phyloP scores from a whole-genome alignment of 2,888 invertebrate genomes.

The Epinotia bilunana region DNA sequence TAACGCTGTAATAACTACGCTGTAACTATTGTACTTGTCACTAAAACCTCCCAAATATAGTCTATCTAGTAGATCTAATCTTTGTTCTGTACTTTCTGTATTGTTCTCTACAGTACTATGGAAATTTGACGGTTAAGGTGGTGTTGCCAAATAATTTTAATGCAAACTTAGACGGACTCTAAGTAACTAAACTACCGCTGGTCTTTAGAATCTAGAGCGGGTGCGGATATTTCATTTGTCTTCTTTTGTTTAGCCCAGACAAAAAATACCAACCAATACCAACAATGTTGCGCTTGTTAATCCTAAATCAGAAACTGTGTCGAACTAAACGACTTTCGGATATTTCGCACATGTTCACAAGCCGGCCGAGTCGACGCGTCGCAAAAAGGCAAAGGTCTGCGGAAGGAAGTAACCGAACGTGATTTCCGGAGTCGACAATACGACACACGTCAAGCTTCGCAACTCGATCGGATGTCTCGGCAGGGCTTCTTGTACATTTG shows the following conservation, averaged over 20 bases:
- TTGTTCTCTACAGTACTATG: too few relatives aligned
- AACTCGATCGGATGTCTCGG: conserved; percentile 65
- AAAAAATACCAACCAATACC: conserved; percentile 19
- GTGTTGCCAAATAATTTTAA: too few relatives aligned
- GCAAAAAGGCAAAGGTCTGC: conserved; percentile 58
- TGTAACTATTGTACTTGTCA: too few relatives aligned
- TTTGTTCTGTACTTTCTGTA: too few relatives aligned
- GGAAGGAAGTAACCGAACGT: conserved; percentile 71
- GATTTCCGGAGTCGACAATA: conserved; percentile 63
- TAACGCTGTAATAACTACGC: too few relatives aligned
- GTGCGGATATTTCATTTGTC: too few relatives aligned
- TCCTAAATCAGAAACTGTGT: conserved; percentile 24
- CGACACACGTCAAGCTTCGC: conserved; percentile 56
- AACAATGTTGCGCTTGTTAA: neutral
- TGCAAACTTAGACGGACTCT: too few relatives aligned
- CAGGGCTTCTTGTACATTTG: conserved; percentile 36
- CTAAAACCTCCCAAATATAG: too few relatives aligned
- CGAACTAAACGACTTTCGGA: conserved; percentile 25
- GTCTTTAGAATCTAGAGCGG: neutral
- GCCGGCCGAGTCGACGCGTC: conserved; percentile 40
- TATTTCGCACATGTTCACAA: conserved; percentile 43
- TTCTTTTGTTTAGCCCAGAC: conserved; percentile 5
- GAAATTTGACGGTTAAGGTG: too few relatives aligned
- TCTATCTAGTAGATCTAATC: too few relatives aligned
- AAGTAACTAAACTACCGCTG: too few relatives aligned